A percentile compares a stretch with the other conserved stretches of the same genome.
phyloP scores from a whole-genome alignment of 2,888 invertebrate species.

The Brachycybe producta region DNA sequence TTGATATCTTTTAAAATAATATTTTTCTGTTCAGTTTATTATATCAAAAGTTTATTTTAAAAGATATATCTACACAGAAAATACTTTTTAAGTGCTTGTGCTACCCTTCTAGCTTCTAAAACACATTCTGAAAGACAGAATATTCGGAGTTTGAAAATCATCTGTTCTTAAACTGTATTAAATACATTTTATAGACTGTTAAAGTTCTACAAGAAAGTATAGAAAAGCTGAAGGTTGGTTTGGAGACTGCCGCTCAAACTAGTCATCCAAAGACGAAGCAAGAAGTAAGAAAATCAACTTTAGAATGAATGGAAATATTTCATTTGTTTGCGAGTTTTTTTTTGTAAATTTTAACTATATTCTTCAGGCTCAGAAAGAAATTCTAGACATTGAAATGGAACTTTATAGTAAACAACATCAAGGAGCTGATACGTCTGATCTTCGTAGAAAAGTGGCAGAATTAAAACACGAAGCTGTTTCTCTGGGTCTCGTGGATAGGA shows the following conservation, averaged over 20 bases:
- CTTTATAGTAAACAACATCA: constrained; percentile 76
- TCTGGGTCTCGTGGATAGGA: constrained; percentile 27
- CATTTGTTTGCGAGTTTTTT: neutral
- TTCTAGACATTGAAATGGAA: constrained; percentile 81
- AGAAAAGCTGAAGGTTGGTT: constrained; percentile 57
- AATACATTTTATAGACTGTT: constrained; percentile 44
- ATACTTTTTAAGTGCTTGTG: too few relatives aligned
- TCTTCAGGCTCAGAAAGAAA: constrained; percentile 59
- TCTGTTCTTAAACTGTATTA: neutral
- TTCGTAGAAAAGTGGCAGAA: constrained; percentile 62
- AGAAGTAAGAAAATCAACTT: constrained; percentile 41
- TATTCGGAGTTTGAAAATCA: too few relatives aligned
- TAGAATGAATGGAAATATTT: too few relatives aligned
- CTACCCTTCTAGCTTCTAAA: too few relatives aligned
- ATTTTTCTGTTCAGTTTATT: constrained; percentile 7
- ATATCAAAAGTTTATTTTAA: too few relatives aligned
- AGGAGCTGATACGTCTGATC: constrained; percentile 70
- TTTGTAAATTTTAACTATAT: neutral
- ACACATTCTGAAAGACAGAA: too few relatives aligned
- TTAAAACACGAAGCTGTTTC: constrained; percentile 41
- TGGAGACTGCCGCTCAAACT: constrained; percentile 22
- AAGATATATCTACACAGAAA: too few relatives aligned
- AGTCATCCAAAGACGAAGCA: constrained; percentile 48
- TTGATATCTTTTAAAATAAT: neutral
- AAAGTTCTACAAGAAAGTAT: constrained; percentile 71